Percentiles rank a stretch among this genome's conserved stretches.
Conservation (phyloP, 23 tunicate species). For the Botrylloides violaceus region DNA sequence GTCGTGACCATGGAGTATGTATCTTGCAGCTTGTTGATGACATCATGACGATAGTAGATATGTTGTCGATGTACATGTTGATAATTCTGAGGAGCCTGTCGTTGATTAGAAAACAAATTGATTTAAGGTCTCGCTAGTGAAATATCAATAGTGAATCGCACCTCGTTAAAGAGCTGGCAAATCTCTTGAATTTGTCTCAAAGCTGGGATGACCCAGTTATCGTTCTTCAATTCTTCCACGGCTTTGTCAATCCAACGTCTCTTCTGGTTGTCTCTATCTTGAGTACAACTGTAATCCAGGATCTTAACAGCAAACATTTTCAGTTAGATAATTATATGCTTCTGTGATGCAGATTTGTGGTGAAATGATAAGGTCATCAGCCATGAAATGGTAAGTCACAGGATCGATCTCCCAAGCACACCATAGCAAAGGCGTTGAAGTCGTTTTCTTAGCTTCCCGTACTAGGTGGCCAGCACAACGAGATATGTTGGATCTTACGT, state of each 20-base stretch:
- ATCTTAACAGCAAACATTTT: slow-evolving; percentile 20
- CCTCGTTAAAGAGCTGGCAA: slow-evolving; percentile 30
- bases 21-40: slow-evolving; percentile 17
- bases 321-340: no score
- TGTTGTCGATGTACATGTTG: slow-evolving; percentile 26
- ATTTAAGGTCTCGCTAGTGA: no score
- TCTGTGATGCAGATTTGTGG: no score
- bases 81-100: slow-evolving; percentile 29
- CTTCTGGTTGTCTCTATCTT: slow-evolving; percentile 29
- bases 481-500: no score
- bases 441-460: no score
- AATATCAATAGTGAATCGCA: no score
- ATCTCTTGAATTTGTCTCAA: slow-evolving; percentile 31
- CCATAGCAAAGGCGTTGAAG: no score
- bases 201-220: slow-evolving; percentile 28
- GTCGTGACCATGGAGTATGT: slow-evolving; percentile 24
- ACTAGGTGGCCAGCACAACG: no score
- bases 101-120: no score
- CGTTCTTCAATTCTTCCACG: slow-evolving; percentile 18
- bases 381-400: no score
- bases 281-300: slow-evolving; percentile 30
- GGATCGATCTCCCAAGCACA: no score
- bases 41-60: slow-evolving; percentile 8
- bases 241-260: slow-evolving; percentile 14
- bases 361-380: no score